Percentiles rank a stretch among this genome's conserved stretches.
Conservation (phyloP, 2,888 invertebrate species). For the Perdita meconis region DNA sequence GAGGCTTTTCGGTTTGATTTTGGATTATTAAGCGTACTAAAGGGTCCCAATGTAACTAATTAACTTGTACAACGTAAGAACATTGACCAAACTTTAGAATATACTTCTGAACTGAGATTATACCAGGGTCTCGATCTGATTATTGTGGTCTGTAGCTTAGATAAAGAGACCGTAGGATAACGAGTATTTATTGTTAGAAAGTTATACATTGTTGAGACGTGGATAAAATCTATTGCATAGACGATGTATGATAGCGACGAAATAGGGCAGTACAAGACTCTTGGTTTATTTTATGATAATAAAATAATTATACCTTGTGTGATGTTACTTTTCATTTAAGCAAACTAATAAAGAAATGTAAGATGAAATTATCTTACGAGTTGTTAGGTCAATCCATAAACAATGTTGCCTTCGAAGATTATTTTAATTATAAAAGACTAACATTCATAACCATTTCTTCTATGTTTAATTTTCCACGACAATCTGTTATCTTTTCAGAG, state of each 20-base stretch:
- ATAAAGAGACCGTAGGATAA: conserved; percentile 52
- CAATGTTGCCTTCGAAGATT: too few relatives aligned
- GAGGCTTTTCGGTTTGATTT: conserved; percentile 25
- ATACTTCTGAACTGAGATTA: conserved; percentile 61
- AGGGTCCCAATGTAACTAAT: conserved; percentile 58
- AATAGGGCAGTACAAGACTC: background rate
- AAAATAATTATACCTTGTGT: too few relatives aligned
- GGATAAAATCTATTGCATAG: conserved; percentile 53
- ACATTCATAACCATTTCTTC: too few relatives aligned
- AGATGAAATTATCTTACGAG: too few relatives aligned
- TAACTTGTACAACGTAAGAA: conserved; percentile 60
- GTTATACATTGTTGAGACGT: conserved; percentile 58
- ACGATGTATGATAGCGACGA: conserved; percentile 25
- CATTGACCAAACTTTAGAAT: conserved; percentile 67
- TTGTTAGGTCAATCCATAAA: too few relatives aligned
- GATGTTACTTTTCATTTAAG: too few relatives aligned
- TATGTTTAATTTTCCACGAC: too few relatives aligned
- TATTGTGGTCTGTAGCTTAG: conserved; percentile 50
- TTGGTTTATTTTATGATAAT: conserved; percentile 8
- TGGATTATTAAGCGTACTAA: conserved; percentile 31
- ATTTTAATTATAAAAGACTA: too few relatives aligned
- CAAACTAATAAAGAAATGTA: too few relatives aligned
- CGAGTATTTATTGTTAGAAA: conserved; percentile 59
- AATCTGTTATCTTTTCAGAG: too few relatives aligned
- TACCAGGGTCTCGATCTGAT: conserved; percentile 50